phyloP scores from a whole-genome alignment of 1,140 invertebrate species.

The Megalonaias nervosa region DNA sequence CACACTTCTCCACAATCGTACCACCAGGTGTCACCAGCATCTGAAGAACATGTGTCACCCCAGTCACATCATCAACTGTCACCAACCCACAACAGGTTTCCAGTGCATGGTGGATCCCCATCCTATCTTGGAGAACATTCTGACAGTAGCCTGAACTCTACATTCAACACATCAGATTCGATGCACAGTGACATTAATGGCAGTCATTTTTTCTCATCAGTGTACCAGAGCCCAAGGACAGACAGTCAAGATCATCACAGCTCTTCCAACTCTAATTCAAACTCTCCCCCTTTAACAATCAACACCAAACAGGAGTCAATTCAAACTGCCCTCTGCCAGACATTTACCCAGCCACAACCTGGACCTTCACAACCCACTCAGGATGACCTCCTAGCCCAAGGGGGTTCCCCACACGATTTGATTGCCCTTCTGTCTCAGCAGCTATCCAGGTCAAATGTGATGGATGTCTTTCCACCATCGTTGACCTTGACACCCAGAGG shows the following conservation, averaged over 20 bases:
- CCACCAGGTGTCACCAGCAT: too few relatives aligned
- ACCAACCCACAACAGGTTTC: too few relatives aligned
- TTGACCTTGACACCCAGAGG: conserved; percentile 60
- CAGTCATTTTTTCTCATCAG: too few relatives aligned
- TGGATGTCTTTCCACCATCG: conserved; percentile 45
- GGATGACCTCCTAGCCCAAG: not conserved
- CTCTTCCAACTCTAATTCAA: conserved; percentile 28
- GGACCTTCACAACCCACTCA: not conserved
- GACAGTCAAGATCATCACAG: not conserved
- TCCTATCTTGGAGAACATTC: too few relatives aligned
- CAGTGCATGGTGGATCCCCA: too few relatives aligned
- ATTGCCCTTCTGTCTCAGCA: conserved; percentile 51
- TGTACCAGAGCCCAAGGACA: conserved; percentile 18
- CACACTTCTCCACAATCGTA: too few relatives aligned
- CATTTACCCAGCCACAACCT: conserved; percentile 7
- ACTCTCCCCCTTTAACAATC: conserved; percentile 24
- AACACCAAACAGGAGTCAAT: conserved; percentile 13
- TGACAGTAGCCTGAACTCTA: too few relatives aligned
- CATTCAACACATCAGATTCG: too few relatives aligned
- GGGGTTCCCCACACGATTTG: conserved; percentile 28
- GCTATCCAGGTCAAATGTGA: conserved; percentile 49
- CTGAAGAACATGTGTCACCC: too few relatives aligned
- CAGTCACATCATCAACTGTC: too few relatives aligned
- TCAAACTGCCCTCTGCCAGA: conserved; percentile 11
- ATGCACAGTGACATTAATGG: too few relatives aligned